Conservation (phyloP, 2,113 vertebrate genomes). For the Dolichotis patagonum region DNA sequence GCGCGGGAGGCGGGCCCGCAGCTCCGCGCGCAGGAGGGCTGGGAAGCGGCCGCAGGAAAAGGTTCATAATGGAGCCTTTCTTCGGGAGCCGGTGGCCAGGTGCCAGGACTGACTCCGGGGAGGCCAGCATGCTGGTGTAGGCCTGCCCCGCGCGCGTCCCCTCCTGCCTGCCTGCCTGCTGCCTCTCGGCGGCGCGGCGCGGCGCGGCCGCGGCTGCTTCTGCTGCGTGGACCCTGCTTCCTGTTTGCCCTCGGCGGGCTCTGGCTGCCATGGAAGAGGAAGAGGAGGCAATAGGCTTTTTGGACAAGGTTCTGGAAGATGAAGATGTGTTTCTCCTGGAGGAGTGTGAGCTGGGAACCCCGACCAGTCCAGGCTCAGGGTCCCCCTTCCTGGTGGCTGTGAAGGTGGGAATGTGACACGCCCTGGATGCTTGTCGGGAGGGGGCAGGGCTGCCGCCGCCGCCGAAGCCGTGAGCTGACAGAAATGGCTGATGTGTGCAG, state of each 20-base stretch:
- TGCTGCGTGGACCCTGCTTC: slow-evolving; percentile 78
- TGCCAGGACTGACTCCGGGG: slow-evolving; percentile 74
- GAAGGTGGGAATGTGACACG: slow-evolving; percentile 91
- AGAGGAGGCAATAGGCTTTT: slow-evolving; percentile 92
- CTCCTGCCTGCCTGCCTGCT: slow-evolving; percentile 41
- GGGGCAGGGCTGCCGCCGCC: slow-evolving; percentile 67
- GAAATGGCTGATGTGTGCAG: slow-evolving; percentile 66
- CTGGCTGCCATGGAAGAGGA: slow-evolving; percentile 90
- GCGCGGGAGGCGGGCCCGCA: slow-evolving; percentile 67
- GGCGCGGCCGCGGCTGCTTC: not conserved
- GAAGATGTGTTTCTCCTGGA: slow-evolving; percentile 92
- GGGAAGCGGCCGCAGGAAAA: slow-evolving; percentile 63
- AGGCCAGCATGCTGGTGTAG: slow-evolving; percentile 78
- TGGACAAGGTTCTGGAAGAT: slow-evolving; percentile 97
- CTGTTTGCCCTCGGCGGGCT: slow-evolving; percentile 75
- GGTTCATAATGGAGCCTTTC: slow-evolving; percentile 80
- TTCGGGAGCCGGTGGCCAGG: slow-evolving; percentile 73
- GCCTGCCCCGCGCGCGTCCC: slow-evolving; percentile 75
- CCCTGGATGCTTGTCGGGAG: slow-evolving; percentile 62
- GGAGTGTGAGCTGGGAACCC: slow-evolving; percentile 91
- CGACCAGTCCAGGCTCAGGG: slow-evolving; percentile 86
- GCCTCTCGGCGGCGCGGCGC: slow-evolving; percentile 26
- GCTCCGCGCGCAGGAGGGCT: slow-evolving; percentile 52
- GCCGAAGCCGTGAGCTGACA: slow-evolving; percentile 50
- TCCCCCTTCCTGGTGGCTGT: slow-evolving; percentile 86